Base-by-base conservation (phyloP, 2,797 vertebrate species). In the Microhierax caerulescens region DNA sequence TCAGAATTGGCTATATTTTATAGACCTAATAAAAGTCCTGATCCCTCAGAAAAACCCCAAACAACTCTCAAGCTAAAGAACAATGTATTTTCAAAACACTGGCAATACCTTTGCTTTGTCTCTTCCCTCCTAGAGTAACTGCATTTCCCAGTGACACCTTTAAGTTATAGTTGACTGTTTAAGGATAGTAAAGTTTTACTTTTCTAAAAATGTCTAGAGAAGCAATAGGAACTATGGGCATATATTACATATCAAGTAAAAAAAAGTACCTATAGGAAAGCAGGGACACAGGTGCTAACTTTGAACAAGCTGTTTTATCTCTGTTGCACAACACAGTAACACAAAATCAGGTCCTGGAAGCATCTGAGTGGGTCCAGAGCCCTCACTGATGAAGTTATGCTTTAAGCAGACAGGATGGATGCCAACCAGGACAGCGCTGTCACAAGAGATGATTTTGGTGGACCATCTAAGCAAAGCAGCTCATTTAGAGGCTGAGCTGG, bases 351-450 rank as follows among this genome's bases (percentile, higher is more conserved):
- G 53, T 85, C 9, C 63, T 88, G 54, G 37, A 41, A 81, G 27
- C 25, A 13, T 22, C 50, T 20, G 36, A n/a, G 47, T 10, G 11
- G 48, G 10, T 45, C 16, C 28, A 65, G 68, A 69, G 19, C 22
- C 84, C 27, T 48, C 3, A 2, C 21, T 77, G 43, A 39, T 18
- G 9, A 93, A 59, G 36, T 57, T 82, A 45, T 78, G 27, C 13
- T 88, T 45, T 39, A 50, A 80, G 21, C 20, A 73, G 23, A 21
- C 48, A 65, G 54, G 51, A 25, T 0, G 2, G 36, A 48, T 51
- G 39, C 23, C 63, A 77, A 3, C 25, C 0, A 0, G 45, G 72
- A 47, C 0, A 3, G 10, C 30, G 12, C 37, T 85, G 17, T 69
- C 57, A 75, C 43, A 60, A 41, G 23, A 20, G 34, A 76, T 1